Percentiles rank a stretch among this genome's conserved stretches.
Evolutionary conservation across 2,113 vertebrate species (phyloP).

Genomic region (Hepsetus odoe): DNA sequence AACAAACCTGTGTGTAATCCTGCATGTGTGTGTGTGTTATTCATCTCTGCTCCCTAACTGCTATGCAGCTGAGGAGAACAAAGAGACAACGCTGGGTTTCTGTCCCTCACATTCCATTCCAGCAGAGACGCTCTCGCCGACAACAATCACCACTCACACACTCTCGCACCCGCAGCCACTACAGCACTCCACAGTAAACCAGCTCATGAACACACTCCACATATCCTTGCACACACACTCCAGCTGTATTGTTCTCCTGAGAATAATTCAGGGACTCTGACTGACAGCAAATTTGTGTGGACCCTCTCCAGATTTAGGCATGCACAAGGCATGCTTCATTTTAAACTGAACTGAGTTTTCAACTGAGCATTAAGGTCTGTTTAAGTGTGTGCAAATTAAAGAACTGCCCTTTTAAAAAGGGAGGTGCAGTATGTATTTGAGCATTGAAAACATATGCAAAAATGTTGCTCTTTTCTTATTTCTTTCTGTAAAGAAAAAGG

Average conservation of each 20-base stretch:
- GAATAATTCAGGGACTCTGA: neutral
- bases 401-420: neutral
- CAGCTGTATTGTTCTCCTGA: neutral
- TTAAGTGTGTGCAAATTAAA: neutral
- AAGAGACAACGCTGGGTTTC: slow-evolving; percentile 53
- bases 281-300: neutral
- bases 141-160: slow-evolving; percentile 32
- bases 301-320: neutral
- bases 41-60: slow-evolving; percentile 55
- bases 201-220: neutral
- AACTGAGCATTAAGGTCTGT: neutral
- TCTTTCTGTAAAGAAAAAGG: neutral
- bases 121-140: slow-evolving; percentile 34
- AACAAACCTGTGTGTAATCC: slow-evolving; percentile 12
- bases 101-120: slow-evolving; percentile 48
- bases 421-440: neutral
- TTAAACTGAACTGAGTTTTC: neutral
- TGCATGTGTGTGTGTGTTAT: slow-evolving; percentile 47
- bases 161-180: slow-evolving; percentile 15
- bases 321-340: neutral
- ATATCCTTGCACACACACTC: neutral
- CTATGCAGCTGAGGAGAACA: slow-evolving; percentile 61
- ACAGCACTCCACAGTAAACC: neutral
- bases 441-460: neutral
- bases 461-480: neutral